Base-by-base conservation (phyloP, 2,113 vertebrate species). In the Myrmecobius fasciatus region DNA sequence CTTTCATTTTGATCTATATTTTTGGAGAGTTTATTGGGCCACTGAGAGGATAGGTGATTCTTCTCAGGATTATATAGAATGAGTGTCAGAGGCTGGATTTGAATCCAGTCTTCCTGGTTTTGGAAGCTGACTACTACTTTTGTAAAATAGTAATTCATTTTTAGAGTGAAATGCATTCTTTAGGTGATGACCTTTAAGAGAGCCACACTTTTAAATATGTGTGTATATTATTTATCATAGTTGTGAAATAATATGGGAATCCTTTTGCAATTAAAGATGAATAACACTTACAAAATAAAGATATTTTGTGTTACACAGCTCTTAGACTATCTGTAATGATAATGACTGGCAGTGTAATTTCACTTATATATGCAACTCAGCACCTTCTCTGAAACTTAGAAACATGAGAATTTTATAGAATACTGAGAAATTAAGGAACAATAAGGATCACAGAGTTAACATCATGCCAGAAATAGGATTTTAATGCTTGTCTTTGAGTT, bases 141-240 rank as follows among this genome's bases (percentile, higher is more conserved):
- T 8, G 20, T 96, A 52, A 92, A 94, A 94, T 97, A 83, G 17
- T 6, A 93, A 98, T 96, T 98, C 95, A 95, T 98, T 89, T 97
- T 98, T 98, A 97, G 94, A 98, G 98, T 98, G 97, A 97, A 95
- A 96, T 97, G 31, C 51, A 90, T 94, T 22, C 67, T 94, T 96
- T 90, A 98, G 94, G 97, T 95, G 96, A 91, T 98, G 94, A 47
- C 93, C 97, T 98, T 98, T 98, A 97, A 97, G 98, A 98, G 98
- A 94, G 96, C 20, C n/a, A 95, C 96, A 95, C 96, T 89, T 98
- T 98, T 97, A 75, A 98, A 97, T 98, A 98, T 97, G 96, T 14
- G 28, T 98, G 98, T 97, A 96, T 97, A 97, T 96, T 98, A 97
- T 53, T 97, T 97, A 96, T 98, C 97, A 98, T 94, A 53, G 96